A percentile compares a stretch with the other conserved stretches of the same genome.
These are phyloP conservation scores for Cyclura pinguis DNA, from an alignment of 2,797 vertebrate genomes.

Conservation along the genomic window DNA sequence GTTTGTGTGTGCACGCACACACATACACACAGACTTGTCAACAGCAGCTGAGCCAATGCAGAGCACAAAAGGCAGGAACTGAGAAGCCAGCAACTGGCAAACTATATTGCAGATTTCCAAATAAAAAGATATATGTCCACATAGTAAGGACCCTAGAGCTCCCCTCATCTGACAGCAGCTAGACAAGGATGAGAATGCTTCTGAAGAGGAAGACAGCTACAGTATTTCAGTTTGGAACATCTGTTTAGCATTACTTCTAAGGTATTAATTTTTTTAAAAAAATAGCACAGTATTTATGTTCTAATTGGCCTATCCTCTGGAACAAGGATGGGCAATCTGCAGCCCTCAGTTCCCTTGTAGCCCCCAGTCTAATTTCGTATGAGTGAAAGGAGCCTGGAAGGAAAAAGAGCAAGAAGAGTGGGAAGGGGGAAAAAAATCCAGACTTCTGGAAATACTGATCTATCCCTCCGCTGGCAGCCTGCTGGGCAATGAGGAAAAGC, in stretches of 20 bases:
- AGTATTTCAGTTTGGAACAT: slow-evolving; percentile 74
- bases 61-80: slow-evolving; percentile 35
- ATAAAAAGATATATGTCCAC: slow-evolving; percentile 33
- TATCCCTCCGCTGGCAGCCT: neutral
- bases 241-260: slow-evolving; percentile 78
- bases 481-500: neutral
- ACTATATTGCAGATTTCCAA: slow-evolving; percentile 12
- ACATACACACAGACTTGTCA: neutral
- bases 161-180: slow-evolving; percentile 59
- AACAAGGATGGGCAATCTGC: slow-evolving; percentile 29
- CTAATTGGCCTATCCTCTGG: slow-evolving; percentile 77
- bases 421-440: neutral
- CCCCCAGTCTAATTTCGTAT: neutral
- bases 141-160: slow-evolving; percentile 48
- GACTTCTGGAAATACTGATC: neutral
- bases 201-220: slow-evolving; percentile 75
- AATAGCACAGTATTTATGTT: slow-evolving; percentile 65
- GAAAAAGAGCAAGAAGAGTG: neutral
- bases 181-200: slow-evolving; percentile 65
- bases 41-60: slow-evolving; percentile 44
- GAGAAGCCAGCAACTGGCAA: slow-evolving; percentile 29
- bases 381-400: neutral
- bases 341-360: neutral
- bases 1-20: neutral
- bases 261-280: slow-evolving; percentile 62